These are phyloP conservation scores for Ommatoiulus sabulosus DNA, from an alignment of 2,888 invertebrate genomes.

Conservation along the genomic window DNA sequence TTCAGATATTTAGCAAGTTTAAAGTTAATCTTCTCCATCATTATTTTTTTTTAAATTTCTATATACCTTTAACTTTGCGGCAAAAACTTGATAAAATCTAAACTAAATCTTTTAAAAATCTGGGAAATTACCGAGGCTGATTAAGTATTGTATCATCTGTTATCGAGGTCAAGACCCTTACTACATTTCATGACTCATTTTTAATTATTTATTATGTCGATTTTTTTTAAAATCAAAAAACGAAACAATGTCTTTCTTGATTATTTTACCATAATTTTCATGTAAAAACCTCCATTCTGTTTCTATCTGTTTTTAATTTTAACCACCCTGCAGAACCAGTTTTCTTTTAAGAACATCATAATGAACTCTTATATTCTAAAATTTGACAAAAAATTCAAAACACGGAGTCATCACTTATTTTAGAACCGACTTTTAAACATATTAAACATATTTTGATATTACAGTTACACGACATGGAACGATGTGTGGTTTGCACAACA, in stretches of 20 bases:
- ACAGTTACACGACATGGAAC: no score
- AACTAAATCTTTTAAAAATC: neutral
- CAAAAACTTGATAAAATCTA: no score
- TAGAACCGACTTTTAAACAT: neutral
- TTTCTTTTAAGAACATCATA: neutral
- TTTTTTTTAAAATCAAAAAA: neutral
- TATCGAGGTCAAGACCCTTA: neutral
- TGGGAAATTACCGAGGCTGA: neutral
- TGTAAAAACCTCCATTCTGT: neutral
- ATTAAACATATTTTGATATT: no score
- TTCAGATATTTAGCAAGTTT: no score
- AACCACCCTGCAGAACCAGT: neutral
- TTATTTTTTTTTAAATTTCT: no score
- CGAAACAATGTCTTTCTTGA: neutral
- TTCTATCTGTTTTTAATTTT: neutral
- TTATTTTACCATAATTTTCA: neutral
- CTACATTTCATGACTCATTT: neutral
- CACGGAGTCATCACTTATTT: neutral
- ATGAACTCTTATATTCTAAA: neutral
- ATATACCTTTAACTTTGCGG: no score
- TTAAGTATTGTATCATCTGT: slow-evolving; percentile 15
- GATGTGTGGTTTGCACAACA: no score
- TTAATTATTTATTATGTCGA: neutral
- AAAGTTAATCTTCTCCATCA: no score
- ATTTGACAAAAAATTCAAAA: neutral